Percentiles rank a stretch among this genome's conserved stretches.
Conservation (phyloP, 1,140 invertebrate species). For the Watersipora subatra region DNA sequence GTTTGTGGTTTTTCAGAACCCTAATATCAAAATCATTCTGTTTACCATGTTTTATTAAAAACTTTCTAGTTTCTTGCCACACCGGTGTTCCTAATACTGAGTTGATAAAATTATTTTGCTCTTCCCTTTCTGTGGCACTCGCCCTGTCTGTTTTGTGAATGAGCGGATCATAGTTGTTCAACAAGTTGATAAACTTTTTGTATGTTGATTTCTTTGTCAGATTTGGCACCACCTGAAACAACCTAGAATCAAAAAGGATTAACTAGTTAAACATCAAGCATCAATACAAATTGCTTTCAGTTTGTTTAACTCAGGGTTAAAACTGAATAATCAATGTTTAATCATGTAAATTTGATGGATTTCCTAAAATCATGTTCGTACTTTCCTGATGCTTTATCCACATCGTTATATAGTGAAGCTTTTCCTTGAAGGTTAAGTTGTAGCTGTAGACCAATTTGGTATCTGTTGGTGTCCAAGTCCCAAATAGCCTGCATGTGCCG, state of each 20-base stretch:
- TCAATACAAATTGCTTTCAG: too few relatives aligned
- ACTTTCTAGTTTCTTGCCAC: constrained; percentile 58
- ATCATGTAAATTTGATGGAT: too few relatives aligned
- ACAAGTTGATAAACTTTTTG: constrained; percentile 20
- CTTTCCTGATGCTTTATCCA: background rate
- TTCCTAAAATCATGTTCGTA: too few relatives aligned
- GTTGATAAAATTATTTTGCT: constrained; percentile 62
- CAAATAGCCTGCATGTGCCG: background rate
- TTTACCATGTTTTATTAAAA: constrained; percentile 55
- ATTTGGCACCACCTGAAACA: background rate
- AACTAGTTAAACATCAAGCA: too few relatives aligned
- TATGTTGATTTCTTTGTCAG: background rate
- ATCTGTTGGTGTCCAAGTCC: background rate
- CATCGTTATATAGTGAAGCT: background rate
- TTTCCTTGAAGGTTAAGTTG: background rate
- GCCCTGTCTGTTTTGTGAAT: constrained; percentile 60
- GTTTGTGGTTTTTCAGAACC: too few relatives aligned
- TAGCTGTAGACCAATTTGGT: background rate
- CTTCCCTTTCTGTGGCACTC: constrained; percentile 54
- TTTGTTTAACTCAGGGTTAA: too few relatives aligned
- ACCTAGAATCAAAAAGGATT: too few relatives aligned
- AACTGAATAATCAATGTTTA: too few relatives aligned
- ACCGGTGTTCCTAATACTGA: constrained; percentile 56
- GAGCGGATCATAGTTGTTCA: constrained; percentile 44
- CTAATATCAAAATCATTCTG: too few relatives aligned